Conservation (phyloP, 92 coral and sea anemone genomes). For the Bergia sp. region DNA sequence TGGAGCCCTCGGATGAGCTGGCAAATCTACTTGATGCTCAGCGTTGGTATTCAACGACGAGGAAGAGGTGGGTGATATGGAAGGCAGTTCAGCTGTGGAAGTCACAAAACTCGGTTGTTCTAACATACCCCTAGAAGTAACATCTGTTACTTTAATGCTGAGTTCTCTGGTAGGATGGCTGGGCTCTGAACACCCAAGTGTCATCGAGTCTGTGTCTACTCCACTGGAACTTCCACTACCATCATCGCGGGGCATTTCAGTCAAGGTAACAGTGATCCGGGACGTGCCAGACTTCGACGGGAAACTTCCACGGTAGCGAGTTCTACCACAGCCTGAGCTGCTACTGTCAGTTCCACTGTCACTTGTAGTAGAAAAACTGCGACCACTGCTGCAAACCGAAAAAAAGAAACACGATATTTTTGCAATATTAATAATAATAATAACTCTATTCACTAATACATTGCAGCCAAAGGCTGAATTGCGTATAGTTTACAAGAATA, state of each 20-base stretch:
- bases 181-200: constrained; percentile 30
- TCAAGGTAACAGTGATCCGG: constrained; percentile 44
- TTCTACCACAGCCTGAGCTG: constrained; percentile 66
- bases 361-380: constrained; percentile 79
- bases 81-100: constrained; percentile 5
- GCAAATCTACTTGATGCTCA: constrained; percentile 1
- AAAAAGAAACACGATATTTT: background rate
- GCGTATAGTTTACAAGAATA: no score
- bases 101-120: constrained; percentile 9
- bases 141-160: constrained; percentile 41
- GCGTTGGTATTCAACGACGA: constrained; percentile 27
- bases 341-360: constrained; percentile 93
- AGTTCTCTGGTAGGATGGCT: constrained; percentile 35
- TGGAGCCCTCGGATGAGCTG: constrained; percentile 47
- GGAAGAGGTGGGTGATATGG: background rate
- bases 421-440: background rate
- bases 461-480: no score
- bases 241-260: constrained; percentile 69
- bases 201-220: constrained; percentile 84
- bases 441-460: no score
- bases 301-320: constrained; percentile 54
- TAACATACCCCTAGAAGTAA: constrained; percentile 7
- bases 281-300: constrained; percentile 44
- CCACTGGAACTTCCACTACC: constrained; percentile 92
- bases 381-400: constrained; percentile 54